Conservation (phyloP, 1,140 invertebrate genomes). For the Bacillus rossius region DNA sequence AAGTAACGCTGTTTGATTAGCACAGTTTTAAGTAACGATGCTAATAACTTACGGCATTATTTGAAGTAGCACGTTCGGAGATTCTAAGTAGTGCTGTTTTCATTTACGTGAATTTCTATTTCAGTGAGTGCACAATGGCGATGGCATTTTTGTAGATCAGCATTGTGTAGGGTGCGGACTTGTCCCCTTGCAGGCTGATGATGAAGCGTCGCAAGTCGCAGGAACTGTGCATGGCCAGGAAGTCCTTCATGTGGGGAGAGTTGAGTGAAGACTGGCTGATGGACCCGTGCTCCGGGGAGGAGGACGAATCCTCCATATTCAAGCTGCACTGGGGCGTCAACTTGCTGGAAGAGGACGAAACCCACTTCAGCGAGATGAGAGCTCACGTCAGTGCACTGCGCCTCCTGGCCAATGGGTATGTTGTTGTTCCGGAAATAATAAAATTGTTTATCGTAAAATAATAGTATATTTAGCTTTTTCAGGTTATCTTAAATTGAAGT, state of each 20-base stretch:
- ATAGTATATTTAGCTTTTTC: no score
- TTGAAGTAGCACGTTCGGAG: no score
- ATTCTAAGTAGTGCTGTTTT: no score
- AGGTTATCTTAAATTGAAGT: no score
- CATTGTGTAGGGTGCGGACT: no score
- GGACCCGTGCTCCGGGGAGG: neutral
- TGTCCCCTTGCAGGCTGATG: constrained; percentile 11
- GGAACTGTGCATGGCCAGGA: neutral
- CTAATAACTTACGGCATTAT: no score
- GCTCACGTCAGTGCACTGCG: constrained; percentile 1
- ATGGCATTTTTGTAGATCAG: no score
- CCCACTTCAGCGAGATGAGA: neutral
- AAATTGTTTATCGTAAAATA: no score
- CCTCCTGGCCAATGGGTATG: neutral
- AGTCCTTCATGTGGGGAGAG: constrained; percentile 1
- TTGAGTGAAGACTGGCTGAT: constrained; percentile 1
- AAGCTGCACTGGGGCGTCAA: constrained; percentile 15
- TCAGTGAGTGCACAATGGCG: no score
- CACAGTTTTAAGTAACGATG: no score
- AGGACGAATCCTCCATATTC: constrained; percentile 8
- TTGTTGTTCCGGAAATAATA: neutral
- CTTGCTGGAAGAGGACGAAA: neutral
- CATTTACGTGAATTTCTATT: no score
- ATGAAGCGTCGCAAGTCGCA: constrained; percentile 11
- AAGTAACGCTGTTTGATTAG: no score